These are phyloP conservation scores for Argynnis bischoffii DNA, from an alignment of 2,888 invertebrate genomes.

Conservation along the genomic window DNA sequence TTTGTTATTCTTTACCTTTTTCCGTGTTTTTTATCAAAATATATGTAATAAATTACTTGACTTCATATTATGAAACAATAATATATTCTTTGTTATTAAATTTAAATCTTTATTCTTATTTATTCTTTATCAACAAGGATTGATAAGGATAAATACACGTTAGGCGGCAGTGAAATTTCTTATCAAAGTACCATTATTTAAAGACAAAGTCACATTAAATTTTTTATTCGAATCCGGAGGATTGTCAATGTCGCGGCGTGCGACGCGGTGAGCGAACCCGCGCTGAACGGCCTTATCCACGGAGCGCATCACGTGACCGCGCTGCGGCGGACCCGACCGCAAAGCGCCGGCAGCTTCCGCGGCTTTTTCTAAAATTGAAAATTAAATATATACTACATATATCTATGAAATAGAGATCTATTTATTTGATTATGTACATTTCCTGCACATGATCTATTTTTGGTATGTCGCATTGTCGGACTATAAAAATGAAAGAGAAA, in stretches of 20 bases:
- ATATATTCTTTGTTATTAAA: not conserved
- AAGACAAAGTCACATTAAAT: slow-evolving; percentile 25
- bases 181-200: slow-evolving; percentile 14
- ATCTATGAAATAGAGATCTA: too few species aligned
- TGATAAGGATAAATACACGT: not conserved
- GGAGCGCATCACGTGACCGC: slow-evolving; percentile 53
- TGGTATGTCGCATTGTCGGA: too few species aligned
- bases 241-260: slow-evolving; percentile 51
- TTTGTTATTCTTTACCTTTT: not conserved
- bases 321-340: slow-evolving; percentile 46
- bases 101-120: not conserved
- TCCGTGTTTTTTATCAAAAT: not conserved
- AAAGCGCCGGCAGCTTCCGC: slow-evolving; percentile 55
- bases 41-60: too few species aligned
- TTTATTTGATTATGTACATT: too few species aligned
- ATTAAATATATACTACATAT: not conserved
- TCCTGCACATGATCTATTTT: too few species aligned
- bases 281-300: slow-evolving; percentile 54
- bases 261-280: slow-evolving; percentile 54
- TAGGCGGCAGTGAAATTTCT: slow-evolving; percentile 22
- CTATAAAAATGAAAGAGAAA: too few species aligned
- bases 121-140: not conserved
- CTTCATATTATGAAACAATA: too few species aligned
- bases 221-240: slow-evolving; percentile 45
- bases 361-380: slow-evolving; percentile 51